Conservation (phyloP, 2,888 invertebrate species). For the Drosophila lacicola region DNA sequence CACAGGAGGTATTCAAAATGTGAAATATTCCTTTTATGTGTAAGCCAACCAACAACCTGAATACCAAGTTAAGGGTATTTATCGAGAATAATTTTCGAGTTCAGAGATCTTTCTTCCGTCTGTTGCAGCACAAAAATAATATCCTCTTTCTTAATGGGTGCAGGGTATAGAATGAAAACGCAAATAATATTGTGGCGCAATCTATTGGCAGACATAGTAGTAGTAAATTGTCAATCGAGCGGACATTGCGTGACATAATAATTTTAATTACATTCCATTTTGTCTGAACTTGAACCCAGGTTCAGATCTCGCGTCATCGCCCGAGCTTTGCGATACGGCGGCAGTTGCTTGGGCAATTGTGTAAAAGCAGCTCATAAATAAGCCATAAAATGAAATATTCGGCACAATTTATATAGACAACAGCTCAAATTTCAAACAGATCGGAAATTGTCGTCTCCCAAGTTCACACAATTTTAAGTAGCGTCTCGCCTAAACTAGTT, state of each 20-base stretch:
- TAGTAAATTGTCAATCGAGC: conserved; percentile 51
- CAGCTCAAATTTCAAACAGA: conserved; percentile 7
- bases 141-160: no score
- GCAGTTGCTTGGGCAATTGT: conserved; percentile 21
- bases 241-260: conserved; percentile 69
- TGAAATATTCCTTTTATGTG: no score
- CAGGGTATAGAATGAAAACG: no score
- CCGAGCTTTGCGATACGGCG: conserved; percentile 23
- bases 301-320: conserved; percentile 53
- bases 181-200: conserved; percentile 13
- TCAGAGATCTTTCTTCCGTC: no score
- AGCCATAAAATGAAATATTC: conserved; percentile 51
- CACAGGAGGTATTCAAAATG: no score
- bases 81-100: no score
- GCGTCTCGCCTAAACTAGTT: conserved; percentile 4
- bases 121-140: no score
- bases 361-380: conserved; percentile 47
- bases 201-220: conserved; percentile 21
- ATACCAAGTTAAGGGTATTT: no score
- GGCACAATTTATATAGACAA: conserved; percentile 14
- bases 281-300: conserved; percentile 72
- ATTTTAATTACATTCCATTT: conserved; percentile 70
- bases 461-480: background rate
- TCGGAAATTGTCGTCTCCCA: background rate
- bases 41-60: no score